These are phyloP conservation scores for Pheosia gnoma DNA, from an alignment of 2,888 invertebrate species.

Conservation along the genomic window DNA sequence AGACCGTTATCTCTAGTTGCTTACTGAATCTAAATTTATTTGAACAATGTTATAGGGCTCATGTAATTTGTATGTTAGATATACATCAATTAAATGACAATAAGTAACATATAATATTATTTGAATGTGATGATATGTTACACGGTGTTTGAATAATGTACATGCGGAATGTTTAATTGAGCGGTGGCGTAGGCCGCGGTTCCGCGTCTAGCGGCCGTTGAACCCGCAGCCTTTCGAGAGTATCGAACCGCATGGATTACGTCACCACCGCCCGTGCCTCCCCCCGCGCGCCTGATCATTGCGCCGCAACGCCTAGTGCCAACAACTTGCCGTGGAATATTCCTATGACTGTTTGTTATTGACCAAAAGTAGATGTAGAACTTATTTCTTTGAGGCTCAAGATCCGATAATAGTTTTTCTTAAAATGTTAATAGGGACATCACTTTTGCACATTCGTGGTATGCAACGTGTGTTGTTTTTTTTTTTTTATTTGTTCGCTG, in stretches of 20 bases:
- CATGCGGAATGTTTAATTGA: slow-evolving; percentile 78
- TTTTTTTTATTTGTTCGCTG: too few relatives aligned
- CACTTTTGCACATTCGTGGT: background rate
- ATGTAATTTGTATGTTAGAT: background rate
- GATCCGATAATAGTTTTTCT: slow-evolving; percentile 10
- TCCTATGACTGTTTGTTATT: slow-evolving; percentile 44
- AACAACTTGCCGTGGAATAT: slow-evolving; percentile 50
- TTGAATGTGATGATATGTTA: slow-evolving; percentile 32
- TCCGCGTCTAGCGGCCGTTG: slow-evolving; percentile 80
- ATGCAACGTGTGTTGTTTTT: too few relatives aligned
- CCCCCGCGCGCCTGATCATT: slow-evolving; percentile 43
- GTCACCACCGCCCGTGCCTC: slow-evolving; percentile 75
- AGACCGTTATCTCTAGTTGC: background rate
- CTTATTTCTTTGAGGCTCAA: slow-evolving; percentile 26
- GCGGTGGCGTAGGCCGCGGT: slow-evolving; percentile 74
- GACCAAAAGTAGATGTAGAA: slow-evolving; percentile 35
- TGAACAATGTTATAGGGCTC: too few relatives aligned
- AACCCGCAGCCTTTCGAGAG: slow-evolving; percentile 77
- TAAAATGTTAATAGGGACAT: background rate
- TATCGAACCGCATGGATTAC: slow-evolving; percentile 76
- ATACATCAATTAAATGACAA: background rate
- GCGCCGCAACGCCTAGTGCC: slow-evolving; percentile 44
- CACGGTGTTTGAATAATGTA: slow-evolving; percentile 50
- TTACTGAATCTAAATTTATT: background rate
- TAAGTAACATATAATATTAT: slow-evolving; percentile 13